phyloP scores from a whole-genome alignment of 2,888 invertebrate species.

The Galerucella calmariensis region DNA sequence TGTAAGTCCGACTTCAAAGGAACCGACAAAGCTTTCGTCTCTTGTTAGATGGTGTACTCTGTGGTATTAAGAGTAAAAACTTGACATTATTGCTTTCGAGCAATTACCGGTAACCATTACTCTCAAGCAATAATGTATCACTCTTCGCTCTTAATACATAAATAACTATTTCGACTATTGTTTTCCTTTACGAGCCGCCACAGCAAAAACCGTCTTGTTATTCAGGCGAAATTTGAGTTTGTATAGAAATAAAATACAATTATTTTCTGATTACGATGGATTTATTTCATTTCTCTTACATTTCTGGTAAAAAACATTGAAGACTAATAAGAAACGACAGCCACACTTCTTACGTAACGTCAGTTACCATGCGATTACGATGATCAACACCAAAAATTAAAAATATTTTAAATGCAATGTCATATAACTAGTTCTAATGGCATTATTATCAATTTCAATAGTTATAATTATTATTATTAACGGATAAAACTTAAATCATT shows the following conservation, averaged over 20 bases:
- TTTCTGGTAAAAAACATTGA: conserved; percentile 37
- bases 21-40: no score
- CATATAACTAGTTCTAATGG: conserved; percentile 47
- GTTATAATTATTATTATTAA: conserved; percentile 8
- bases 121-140: no score
- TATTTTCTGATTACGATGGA: conserved; percentile 22
- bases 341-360: not conserved
- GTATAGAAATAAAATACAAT: not conserved
- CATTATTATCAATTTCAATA: conserved; percentile 11
- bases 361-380: conserved; percentile 38
- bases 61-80: no score
- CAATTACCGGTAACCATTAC: no score
- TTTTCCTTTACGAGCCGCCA: no score
- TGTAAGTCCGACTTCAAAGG: no score
- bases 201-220: no score
- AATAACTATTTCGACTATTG: no score
- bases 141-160: no score
- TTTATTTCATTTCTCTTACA: conserved; percentile 35
- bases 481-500: conserved; percentile 13
- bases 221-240: not conserved
- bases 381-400: conserved; percentile 48
- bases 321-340: conserved; percentile 20
- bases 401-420: conserved; percentile 61
- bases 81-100: no score
- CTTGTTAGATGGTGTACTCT: no score